Conservation (phyloP, 2,888 invertebrate species). For the Noctua janthe region DNA sequence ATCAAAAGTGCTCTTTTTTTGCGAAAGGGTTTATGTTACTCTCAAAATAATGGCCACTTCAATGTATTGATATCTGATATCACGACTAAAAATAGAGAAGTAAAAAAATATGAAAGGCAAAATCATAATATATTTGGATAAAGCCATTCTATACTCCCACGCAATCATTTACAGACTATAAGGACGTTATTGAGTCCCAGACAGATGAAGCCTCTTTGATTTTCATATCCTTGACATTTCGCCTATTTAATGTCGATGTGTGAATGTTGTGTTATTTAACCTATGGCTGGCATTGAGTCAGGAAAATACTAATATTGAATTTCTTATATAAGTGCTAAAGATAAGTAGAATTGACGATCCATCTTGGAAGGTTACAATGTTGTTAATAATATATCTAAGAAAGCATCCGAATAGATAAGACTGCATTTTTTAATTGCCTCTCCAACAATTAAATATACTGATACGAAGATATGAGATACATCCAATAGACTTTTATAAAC, state of each 20-base stretch:
- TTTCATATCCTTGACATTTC: constrained; percentile 33
- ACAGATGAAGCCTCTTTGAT: constrained; percentile 6
- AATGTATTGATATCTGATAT: background rate
- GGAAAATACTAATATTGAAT: constrained; percentile 1
- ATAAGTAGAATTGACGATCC: background rate
- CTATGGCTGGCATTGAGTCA: background rate
- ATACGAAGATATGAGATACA: too few species aligned
- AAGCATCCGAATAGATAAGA: too few species aligned
- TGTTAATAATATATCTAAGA: background rate
- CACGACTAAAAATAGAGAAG: background rate
- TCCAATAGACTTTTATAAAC: too few species aligned
- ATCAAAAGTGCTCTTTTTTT: too few species aligned
- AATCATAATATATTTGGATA: background rate
- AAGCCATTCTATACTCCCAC: constrained; percentile 4
- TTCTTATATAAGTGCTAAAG: background rate
- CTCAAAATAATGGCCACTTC: background rate
- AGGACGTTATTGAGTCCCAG: constrained; percentile 13
- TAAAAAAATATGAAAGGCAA: background rate
- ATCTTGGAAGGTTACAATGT: background rate
- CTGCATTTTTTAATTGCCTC: too few species aligned
- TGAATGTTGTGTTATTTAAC: background rate
- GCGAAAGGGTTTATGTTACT: background rate
- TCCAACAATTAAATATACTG: too few species aligned
- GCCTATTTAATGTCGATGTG: background rate
- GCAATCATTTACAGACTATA: constrained; percentile 22